Evolutionary conservation across 2,797 vertebrate species (phyloP), one percentile per base, ranked within the genome.

Genomic region (Parauchenoglanis punctatus): DNA sequence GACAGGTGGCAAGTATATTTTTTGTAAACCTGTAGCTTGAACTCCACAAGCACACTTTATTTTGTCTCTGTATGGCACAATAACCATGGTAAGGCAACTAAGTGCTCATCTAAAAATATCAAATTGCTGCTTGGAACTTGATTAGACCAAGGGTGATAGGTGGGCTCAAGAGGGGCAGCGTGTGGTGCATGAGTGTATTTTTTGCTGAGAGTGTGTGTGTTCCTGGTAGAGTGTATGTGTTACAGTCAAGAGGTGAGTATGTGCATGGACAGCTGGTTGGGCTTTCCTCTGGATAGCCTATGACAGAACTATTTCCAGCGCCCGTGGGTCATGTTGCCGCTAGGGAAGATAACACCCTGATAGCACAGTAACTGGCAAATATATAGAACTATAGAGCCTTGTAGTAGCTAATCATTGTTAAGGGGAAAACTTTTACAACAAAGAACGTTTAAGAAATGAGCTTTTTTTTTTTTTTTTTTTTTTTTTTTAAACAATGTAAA

Each of bases 281-380:
- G 93, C 90, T 88, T 86, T 90, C 87, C 67, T 88, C 89, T 91
- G 92, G 89, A 89, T 87, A 86, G 92, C 85, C 92, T 95, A 93
- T 96, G 95, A 95, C 95, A 91, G 85, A 89, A 93, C 95, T 96
- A 96, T 96, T 96, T 95, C 94, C 93, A 94, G 95, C 93, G 91
- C 93, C 91, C 82, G 54, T 82, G 87, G 87, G 91, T 92, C 93
- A 93, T 93, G 91, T 93, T 93, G 91, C 87, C 91, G 54, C 56
- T 77, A 85, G 65, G 67, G 61, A 85, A 90, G 88, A 65, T 87
- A 87, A 89, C 84, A 84, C 82, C 84, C 85, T 65, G 75, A 85
- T 83, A 85, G 87, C 80, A 75, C 63, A 72, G 56, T 81, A 67
- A 87, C 81, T 78, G 35, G 77, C 84, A 80, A 84, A 86, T 85